Evolutionary conservation across 2,888 invertebrate species (phyloP), one percentile per base, ranked within the genome.

Genomic region (Tupiocoris notatus): DNA sequence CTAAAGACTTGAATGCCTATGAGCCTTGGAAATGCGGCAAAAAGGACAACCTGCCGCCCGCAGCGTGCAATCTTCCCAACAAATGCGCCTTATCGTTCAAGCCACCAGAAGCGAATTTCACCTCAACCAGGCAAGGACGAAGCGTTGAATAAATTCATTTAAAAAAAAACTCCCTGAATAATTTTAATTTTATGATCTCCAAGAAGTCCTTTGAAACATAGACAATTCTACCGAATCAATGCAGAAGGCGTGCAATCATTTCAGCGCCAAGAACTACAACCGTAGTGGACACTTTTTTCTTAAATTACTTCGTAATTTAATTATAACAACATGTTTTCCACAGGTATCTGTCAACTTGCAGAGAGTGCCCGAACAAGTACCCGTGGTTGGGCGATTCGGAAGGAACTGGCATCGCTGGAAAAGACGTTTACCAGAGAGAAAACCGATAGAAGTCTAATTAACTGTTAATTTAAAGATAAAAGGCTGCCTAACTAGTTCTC

Each of bases 301-400:
- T n/a, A n/a, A n/a, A n/a, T n/a, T n/a, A n/a, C n/a, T n/a, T n/a
- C n/a, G n/a, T n/a, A n/a, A n/a, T n/a, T n/a, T n/a, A n/a, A n/a
- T n/a, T n/a, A n/a, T n/a, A n/a, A n/a, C n/a, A n/a, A n/a, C n/a
- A n/a, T n/a, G n/a, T n/a, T n/a, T n/a, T 18, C 20, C 81, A 17
- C 80, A 87, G 95, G 82, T 95, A 95, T 83, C 89, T 95, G 89
- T 92, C 93, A 83, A 93, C 95, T 18, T 95, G 95, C 83, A 87
- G 86, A 77, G 93, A 94, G 78, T 95, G 95, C 82, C 95, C 95
- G 17, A 91, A 91, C 79, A 89, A 88, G 81, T 91, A 92, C 85
- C 95, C 95, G 1, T 95, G 95, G 95, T 84, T 95, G 79, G 94
- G 94, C 23, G 94, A 95, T 84, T 90, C 94, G 1, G 92, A 89